Conservation (phyloP, 2,113 vertebrate species). For the Mohoua ochrocephala region DNA sequence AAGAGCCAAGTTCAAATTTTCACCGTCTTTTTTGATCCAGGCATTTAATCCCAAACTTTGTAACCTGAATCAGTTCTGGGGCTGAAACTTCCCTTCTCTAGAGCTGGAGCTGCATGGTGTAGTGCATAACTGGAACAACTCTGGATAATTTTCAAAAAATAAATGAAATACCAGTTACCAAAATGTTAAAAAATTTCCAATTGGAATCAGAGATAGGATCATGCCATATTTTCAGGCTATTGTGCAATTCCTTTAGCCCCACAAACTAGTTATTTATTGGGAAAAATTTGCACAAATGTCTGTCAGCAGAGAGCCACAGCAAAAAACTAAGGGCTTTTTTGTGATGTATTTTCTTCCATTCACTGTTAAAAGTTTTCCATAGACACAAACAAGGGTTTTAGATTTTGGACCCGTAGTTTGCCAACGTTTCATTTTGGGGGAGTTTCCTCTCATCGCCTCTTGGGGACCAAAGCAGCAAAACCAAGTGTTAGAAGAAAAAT, state of each 20-base stretch:
- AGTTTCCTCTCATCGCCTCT: background rate
- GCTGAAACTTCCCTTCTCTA: background rate
- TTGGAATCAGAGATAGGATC: background rate
- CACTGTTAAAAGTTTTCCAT: background rate
- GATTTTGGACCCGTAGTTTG: background rate
- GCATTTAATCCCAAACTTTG: background rate
- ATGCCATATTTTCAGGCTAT: rapidly evolving
- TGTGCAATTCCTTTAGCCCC: background rate
- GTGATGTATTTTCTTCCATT: background rate
- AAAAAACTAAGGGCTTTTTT: background rate
- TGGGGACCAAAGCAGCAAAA: background rate
- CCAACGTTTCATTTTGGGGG: background rate
- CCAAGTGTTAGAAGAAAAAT: background rate
- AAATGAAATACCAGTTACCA: background rate
- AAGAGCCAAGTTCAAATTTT: background rate
- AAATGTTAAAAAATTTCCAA: background rate
- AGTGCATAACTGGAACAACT: background rate
- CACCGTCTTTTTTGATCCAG: background rate
- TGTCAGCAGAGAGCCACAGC: background rate
- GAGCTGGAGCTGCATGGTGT: background rate
- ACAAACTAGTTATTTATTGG: background rate
- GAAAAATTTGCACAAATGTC: background rate
- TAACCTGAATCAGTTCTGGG: background rate
- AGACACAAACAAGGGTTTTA: background rate
- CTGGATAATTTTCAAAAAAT: background rate